These are phyloP conservation scores for Neomonachus schauinslandi DNA, from an alignment of 2,113 vertebrate genomes.

Conservation along the genomic window DNA sequence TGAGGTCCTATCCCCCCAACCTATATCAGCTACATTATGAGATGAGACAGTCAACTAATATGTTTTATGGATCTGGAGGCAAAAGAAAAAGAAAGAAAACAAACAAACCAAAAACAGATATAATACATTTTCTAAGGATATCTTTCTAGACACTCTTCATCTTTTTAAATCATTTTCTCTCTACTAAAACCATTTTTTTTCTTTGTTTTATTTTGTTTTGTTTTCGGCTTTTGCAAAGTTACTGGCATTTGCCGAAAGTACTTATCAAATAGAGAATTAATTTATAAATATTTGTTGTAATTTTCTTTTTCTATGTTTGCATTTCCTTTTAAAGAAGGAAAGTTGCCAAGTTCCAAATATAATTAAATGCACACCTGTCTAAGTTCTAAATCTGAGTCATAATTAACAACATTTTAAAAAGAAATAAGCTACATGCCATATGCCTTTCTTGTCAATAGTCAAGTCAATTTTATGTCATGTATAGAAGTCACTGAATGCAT, in stretches of 20 bases:
- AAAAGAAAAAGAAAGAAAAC: not conserved
- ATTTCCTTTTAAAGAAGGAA: not conserved
- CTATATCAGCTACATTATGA: not conserved
- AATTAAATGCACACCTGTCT: conserved; percentile 1
- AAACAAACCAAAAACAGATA: not conserved
- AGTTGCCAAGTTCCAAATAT: not conserved
- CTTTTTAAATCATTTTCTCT: not conserved
- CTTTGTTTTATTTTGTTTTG: not conserved
- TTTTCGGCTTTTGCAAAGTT: not conserved
- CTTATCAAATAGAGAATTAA: conserved; percentile 1
- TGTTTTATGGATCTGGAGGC: not conserved
- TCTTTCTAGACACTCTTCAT: not conserved
- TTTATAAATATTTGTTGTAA: conserved; percentile 37
- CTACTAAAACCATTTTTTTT: not conserved
- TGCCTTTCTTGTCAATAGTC: not conserved
- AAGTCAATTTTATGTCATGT: not conserved
- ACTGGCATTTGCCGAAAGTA: not conserved
- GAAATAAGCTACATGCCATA: not conserved
- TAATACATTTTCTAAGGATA: not conserved
- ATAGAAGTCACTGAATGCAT: not conserved
- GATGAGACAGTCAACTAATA: not conserved
- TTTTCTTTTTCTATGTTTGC: conserved; percentile 35
- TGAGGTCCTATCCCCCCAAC: not conserved
- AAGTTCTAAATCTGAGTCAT: not conserved
- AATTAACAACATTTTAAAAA: not conserved